phyloP scores from a whole-genome alignment of 1,140 invertebrate genomes.

The Acromyrmex heyeri region DNA sequence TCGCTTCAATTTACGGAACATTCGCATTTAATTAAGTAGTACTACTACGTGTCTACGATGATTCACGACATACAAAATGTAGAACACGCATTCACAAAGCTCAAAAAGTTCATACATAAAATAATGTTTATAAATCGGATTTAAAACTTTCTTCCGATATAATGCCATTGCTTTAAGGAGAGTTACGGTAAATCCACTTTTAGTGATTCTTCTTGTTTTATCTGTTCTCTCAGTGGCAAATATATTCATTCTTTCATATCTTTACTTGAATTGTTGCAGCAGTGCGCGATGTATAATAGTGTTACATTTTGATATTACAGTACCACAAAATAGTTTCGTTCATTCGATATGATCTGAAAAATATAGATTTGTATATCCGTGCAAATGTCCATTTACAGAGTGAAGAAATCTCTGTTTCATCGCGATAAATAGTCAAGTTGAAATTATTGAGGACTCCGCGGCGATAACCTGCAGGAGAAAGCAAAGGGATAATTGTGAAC shows the following conservation, averaged over 20 bases:
- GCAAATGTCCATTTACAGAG: neutral
- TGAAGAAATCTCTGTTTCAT: neutral
- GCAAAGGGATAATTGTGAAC: constrained; percentile 16
- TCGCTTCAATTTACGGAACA: neutral
- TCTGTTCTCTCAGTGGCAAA: neutral
- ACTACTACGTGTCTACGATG: neutral
- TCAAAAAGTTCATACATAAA: neutral
- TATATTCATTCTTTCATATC: neutral
- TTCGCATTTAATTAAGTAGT: neutral
- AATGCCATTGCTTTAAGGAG: constrained; percentile 8
- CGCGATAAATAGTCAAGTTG: neutral
- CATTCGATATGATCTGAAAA: neutral
- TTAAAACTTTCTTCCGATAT: constrained; percentile 24
- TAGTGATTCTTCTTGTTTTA: constrained; percentile 19
- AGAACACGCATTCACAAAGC: neutral
- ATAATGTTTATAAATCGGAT: constrained; percentile 36
- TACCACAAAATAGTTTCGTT: neutral
- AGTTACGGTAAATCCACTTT: constrained; percentile 27
- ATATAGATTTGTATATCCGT: neutral
- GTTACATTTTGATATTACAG: neutral
- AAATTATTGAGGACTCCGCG: neutral
- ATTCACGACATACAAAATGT: neutral
- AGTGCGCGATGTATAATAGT: neutral
- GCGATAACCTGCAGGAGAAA: neutral
- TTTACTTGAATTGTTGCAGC: neutral